Base-by-base conservation (phyloP, 2,888 invertebrate genomes). In the Mylabris sibirica region DNA sequence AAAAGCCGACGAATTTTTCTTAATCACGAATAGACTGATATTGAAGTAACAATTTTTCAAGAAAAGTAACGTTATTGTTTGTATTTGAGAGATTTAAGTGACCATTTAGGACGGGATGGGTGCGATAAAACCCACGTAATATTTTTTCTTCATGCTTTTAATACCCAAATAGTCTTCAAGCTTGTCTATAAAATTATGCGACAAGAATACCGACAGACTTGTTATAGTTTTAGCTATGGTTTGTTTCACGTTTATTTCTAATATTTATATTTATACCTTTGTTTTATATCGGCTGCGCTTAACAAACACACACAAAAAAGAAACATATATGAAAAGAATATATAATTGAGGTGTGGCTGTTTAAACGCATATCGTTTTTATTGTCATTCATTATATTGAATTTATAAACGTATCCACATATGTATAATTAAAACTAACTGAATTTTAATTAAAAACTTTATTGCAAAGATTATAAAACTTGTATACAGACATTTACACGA, bases 1-100 rank as follows among this genome's bases (percentile, higher is more conserved):
- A 67, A 49, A 61, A 44, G 60, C 71, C 69, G 65, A 65, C 68
- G 22, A 59, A 53, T 63, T 60, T 60, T 64, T 59, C 38, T 64
- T 30, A 30, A 6, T 30, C 30, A 30, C 4, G 5, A 30, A 30
- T 14, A 3, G 22, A 14, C 59, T 59, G 24, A 38, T 34, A 60
- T 4, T 35, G 62, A 17, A 26, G 5, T 61, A n/a, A 62, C 41
- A 20, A 22, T 38, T 41, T 62, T 61, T 35, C 38, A 44, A 49
- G 9, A 20, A 49, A 22, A 11, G 20, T 20, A 49, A 49, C 3
- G 20, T 11, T 34, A n/a, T 34, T 60, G 35, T 30, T 60, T 24
- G 60, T 34, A 60, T n/a, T 30, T 20, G 2, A 38, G 24, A 62
- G 41, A 41, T 41, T 62, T 62, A 6, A 62, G 41, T 62, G 44